Percentiles rank a stretch among this genome's conserved stretches.
Conservation (phyloP, 2,113 vertebrate species). For the Anolis sagrei region DNA sequence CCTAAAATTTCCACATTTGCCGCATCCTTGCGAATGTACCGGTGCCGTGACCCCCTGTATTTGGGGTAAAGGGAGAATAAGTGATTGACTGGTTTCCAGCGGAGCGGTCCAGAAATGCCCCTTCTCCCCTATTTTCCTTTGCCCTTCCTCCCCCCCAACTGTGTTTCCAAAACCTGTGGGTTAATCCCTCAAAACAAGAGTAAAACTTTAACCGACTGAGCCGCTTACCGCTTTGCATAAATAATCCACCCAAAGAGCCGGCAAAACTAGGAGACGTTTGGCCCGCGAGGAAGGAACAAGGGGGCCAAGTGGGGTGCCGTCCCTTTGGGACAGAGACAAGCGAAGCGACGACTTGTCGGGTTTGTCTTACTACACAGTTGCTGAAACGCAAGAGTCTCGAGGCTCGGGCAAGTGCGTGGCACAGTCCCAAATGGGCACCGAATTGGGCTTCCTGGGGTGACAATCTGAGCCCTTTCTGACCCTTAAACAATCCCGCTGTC, state of each 20-base stretch:
- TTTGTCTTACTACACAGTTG: no score
- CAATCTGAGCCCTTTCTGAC: neutral
- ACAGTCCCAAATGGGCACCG: neutral
- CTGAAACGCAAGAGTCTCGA: no score
- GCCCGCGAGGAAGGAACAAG: neutral
- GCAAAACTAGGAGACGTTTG: conserved; percentile 1
- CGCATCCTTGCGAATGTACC: no score
- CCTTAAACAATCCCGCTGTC: neutral
- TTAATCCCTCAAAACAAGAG: conserved; percentile 10
- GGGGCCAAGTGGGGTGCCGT: neutral
- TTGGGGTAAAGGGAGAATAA: no score
- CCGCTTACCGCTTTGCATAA: conserved; percentile 36
- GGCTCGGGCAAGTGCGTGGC: neutral
- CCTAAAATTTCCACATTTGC: no score
- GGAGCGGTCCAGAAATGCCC: neutral
- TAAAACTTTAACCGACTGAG: conserved; percentile 40
- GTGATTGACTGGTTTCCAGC: neutral
- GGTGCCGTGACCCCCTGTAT: no score
- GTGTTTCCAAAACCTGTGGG: neutral
- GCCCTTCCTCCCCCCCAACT: no score
- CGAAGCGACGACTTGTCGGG: no score
- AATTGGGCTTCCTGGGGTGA: neutral
- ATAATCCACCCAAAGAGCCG: conserved; percentile 19
- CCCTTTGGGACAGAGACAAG: neutral
- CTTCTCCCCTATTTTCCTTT: neutral